Base-by-base conservation (phyloP, 2,888 invertebrate genomes). In the Melipona bicolor region DNA sequence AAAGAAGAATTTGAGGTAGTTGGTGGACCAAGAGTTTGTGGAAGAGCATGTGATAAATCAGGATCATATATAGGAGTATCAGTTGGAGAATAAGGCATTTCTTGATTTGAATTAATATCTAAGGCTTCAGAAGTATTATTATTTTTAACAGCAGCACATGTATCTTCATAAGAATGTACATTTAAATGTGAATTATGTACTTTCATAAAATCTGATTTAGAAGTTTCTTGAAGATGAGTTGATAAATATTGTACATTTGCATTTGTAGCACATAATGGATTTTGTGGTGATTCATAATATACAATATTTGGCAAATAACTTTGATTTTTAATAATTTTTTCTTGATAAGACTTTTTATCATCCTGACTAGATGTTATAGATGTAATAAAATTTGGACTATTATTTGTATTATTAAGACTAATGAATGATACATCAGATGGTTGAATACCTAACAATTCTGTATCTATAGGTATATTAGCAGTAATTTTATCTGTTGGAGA, bases 401-500 rank as follows among this genome's bases (percentile, higher is more conserved):
- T 79, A 56, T 61, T 84, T 43, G 72, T 54, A 61, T 80, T 79
- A 15, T 87, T 85, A 59, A 90, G 76, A 21, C 52, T 78, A 11
- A 91, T 89, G 17, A 90, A 90, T 0, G 92, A 91, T 5, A 91
- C 91, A 54, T 92, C 92, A 0, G 91, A 90, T n/a, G 91, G 88
- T 54, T 92, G 90, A 24, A 92, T 91, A 13, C 91, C 91, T 21
- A 92, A 79, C 21, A 92, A 69, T 27, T 91, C 90, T 5, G 90
- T 88, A 19, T 92, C 92, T 4, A 90, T 81, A n/a, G 90, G 83
- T 68, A 91, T 84, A 69, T 87, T 71, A 4, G 70, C 72, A 19
- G 90, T 89, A 5, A 92, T 83, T 62, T 92, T 92, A 62, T 94
- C 94, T 0, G 92, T 93, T 0, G 94, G 94, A 2, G 94, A 94